These are phyloP conservation scores for Campoletis raptor DNA, from an alignment of 2,888 invertebrate species.

Conservation along the genomic window DNA sequence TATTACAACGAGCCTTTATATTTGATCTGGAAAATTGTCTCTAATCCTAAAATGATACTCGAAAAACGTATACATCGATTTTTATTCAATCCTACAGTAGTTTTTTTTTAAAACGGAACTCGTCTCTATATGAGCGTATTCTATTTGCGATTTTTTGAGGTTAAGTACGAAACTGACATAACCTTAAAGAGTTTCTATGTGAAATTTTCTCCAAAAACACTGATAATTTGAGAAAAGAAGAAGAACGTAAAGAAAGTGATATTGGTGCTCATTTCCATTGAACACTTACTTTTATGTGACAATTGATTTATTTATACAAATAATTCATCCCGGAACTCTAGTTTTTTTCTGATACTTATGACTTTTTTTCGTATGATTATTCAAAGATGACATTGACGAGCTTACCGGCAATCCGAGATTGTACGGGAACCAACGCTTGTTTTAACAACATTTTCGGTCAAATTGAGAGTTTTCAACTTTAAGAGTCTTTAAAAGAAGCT, in stretches of 20 bases:
- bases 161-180: conserved; percentile 18
- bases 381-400: background rate
- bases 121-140: background rate
- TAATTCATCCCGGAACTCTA: background rate
- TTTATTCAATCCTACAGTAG: background rate
- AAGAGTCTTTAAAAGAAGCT: background rate
- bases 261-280: background rate
- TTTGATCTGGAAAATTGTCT: background rate
- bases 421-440: background rate
- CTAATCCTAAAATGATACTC: background rate
- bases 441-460: background rate
- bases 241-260: background rate
- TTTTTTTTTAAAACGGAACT: background rate
- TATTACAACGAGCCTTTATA: background rate
- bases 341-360: background rate
- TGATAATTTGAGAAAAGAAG: background rate
- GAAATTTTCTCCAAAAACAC: background rate
- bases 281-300: background rate
- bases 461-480: background rate
- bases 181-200: conserved; percentile 5
- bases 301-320: background rate
- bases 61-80: background rate
- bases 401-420: conserved; percentile 24
- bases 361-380: background rate
- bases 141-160: background rate